A percentile compares a stretch with the other conserved stretches of the same genome.
phyloP scores from a whole-genome alignment of 2,113 vertebrate species.

The Plecotus auritus region DNA sequence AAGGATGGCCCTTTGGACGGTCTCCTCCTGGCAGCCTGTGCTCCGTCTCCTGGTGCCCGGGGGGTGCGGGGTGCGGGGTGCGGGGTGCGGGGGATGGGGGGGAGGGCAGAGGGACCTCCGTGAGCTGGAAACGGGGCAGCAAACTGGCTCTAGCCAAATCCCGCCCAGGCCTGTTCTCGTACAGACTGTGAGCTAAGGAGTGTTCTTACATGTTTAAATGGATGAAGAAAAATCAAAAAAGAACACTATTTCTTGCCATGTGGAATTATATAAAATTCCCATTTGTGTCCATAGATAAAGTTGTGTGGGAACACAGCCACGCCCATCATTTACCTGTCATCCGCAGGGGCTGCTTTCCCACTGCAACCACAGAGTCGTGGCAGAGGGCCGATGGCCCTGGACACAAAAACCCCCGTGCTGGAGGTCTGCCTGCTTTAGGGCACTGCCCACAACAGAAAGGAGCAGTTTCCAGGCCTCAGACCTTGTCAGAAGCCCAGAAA shows the following conservation, averaged over 20 bases:
- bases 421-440: background rate
- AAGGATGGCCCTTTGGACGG: constrained; percentile 6
- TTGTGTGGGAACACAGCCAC: background rate
- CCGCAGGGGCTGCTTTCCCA: background rate
- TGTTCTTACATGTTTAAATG: background rate
- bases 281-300: background rate
- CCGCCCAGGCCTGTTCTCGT: background rate
- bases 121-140: background rate
- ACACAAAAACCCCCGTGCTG: background rate
- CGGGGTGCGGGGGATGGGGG: accelerated
- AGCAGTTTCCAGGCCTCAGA: background rate
- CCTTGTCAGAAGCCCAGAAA: background rate
- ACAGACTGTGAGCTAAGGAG: background rate
- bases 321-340: background rate
- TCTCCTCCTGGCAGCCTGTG: background rate
- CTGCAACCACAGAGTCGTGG: background rate
- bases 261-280: background rate
- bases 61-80: accelerated
- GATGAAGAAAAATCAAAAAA: background rate
- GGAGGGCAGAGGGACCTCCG: background rate
- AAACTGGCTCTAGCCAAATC: background rate
- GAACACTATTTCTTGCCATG: background rate
- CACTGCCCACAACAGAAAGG: background rate
- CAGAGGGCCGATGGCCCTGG: background rate
- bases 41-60: background rate